Base-by-base conservation (phyloP, 2,888 invertebrate genomes). In the Augiades crinisus region DNA sequence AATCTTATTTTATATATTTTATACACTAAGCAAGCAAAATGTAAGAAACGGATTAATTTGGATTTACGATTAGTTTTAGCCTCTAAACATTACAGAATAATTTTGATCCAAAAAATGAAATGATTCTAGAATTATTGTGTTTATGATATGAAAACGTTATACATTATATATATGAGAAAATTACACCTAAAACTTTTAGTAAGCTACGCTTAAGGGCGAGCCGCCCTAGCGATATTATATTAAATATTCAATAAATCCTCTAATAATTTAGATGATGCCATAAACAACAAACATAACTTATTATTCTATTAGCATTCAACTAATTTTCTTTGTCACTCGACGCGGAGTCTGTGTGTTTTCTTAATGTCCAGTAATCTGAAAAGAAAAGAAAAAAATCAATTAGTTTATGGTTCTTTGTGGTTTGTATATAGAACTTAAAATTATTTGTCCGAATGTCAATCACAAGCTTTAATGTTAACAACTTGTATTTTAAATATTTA, bases 361-460 rank as follows among this genome's bases (percentile, higher is more conserved):
- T 73, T 56, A 86, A 69, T 12, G 90, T 89, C 89, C 90, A 90
- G 58, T 90, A 91, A 86, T 90, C 91, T 91, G 90, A 54, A 84
- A 90, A 65, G 63, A 66, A 68, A 67, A 61, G 59, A 75, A 71
- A 43, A 43, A 41, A 12, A 5, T 14, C 13, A 19, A 7, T 34
- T 36, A 41, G 22, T 21, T 10, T 31, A 45, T 45, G 33, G 3
- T n/a, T n/a, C n/a, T n/a, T n/a, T n/a, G n/a, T n/a, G n/a, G n/a
- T n/a, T n/a, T n/a, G n/a, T n/a, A n/a, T n/a, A n/a, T n/a, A n/a
- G n/a, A n/a, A n/a, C n/a, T n/a, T n/a, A n/a, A n/a, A n/a, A n/a
- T n/a, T n/a, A n/a, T n/a, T n/a, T n/a, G n/a, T n/a, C n/a, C n/a
- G n/a, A n/a, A n/a, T n/a, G n/a, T n/a, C n/a, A n/a, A n/a, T n/a